Percentiles rank a stretch among this genome's conserved stretches.
Evolutionary conservation across 2,888 invertebrate species (phyloP).

Genomic region (Sabatieria punctata): DNA sequence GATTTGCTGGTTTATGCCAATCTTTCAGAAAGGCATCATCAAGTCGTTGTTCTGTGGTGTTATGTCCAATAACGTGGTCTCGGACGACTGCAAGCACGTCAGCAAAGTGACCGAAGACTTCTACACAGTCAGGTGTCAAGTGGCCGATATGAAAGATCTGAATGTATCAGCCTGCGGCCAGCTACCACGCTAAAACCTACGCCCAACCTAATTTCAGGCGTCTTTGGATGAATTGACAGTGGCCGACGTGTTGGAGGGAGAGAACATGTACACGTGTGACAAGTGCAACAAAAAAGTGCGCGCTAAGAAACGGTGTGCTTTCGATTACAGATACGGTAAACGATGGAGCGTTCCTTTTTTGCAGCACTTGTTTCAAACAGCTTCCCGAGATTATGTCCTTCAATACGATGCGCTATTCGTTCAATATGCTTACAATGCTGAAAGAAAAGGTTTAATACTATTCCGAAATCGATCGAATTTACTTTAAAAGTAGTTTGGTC

Average conservation of each 20-base stretch:
- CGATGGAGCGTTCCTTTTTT: constrained; percentile 13
- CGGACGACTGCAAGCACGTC: constrained; percentile 82
- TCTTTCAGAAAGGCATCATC: constrained; percentile 62
- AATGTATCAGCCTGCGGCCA: constrained; percentile 39
- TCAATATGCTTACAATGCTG: constrained; percentile 91
- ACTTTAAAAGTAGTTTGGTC: background rate
- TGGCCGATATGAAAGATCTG: constrained; percentile 84
- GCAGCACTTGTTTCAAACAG: constrained; percentile 75
- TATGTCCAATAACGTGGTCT: constrained; percentile 83
- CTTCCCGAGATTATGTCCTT: constrained; percentile 80
- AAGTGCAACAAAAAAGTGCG: constrained; percentile 85
- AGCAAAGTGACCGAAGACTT: constrained; percentile 85
- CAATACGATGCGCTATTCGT: constrained; percentile 90
- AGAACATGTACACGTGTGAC: constrained; percentile 93
- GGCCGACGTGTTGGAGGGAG: constrained; percentile 85
- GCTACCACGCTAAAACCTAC: background rate
- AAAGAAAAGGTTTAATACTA: constrained; percentile 52
- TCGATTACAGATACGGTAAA: constrained; percentile 6
- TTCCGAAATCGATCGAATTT: background rate
- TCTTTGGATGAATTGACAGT: constrained; percentile 90
- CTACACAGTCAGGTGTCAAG: constrained; percentile 86
- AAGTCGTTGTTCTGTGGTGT: constrained; percentile 82
- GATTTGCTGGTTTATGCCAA: too few species aligned
- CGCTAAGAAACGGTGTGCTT: constrained; percentile 61
- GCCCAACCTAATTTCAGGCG: constrained; percentile 40